Evolutionary conservation across 1,140 invertebrate genomes (phyloP).

Genomic region (Papilio glaucus): DNA sequence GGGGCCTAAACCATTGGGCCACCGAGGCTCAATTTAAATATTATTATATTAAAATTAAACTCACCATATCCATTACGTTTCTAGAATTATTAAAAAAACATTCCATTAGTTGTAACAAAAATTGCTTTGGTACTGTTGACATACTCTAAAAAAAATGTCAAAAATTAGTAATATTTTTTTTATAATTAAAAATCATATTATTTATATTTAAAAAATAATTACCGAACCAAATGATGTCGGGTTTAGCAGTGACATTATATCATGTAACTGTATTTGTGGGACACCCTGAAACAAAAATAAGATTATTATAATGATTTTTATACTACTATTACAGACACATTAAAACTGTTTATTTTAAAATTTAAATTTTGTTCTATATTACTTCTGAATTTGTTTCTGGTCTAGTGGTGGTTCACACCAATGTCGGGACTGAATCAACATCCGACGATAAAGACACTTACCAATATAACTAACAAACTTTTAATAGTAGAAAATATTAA

Average conservation of each 20-base stretch:
- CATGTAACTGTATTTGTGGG: constrained; percentile 30
- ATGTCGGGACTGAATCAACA: no score
- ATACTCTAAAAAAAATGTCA: constrained; percentile 11
- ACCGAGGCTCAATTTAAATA: neutral
- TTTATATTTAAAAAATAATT: constrained; percentile 8
- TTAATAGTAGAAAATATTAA: no score
- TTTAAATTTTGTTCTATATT: no score
- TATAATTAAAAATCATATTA: neutral
- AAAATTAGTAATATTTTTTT: neutral
- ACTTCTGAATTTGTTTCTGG: no score
- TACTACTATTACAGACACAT: no score
- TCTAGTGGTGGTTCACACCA: no score
- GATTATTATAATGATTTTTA: neutral
- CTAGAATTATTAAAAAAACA: constrained; percentile 18
- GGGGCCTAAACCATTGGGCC: no score
- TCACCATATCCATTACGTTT: constrained; percentile 19
- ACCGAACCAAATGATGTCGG: constrained; percentile 28
- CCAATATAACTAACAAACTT: no score
- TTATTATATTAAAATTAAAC: neutral
- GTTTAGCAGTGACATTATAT: constrained; percentile 25
- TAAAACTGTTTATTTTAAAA: no score
- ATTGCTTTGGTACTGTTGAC: constrained; percentile 25
- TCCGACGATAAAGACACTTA: no score
- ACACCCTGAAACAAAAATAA: constrained; percentile 27
- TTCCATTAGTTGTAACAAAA: constrained; percentile 33